Evolutionary conservation across 2,888 invertebrate species (phyloP).

Genomic region (Acholoe squamosa): DNA sequence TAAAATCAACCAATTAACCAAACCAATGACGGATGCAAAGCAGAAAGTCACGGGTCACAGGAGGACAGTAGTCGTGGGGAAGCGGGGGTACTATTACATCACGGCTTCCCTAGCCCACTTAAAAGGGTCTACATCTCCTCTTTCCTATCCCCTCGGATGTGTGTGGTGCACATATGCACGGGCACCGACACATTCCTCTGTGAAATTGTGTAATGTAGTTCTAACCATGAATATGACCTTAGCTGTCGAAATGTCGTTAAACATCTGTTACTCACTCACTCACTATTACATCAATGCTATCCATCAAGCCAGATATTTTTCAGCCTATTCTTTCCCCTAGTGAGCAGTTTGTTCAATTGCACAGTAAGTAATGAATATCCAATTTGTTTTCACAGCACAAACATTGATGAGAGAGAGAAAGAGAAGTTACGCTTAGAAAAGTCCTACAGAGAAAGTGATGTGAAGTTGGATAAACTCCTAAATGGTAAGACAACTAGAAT

Average conservation of each 20-base stretch:
- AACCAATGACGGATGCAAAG: not conserved
- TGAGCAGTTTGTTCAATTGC: not conserved
- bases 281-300: not conserved
- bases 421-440: conserved; percentile 94
- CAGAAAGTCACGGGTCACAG: not conserved
- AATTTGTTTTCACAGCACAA: conserved; percentile 64
- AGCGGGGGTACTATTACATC: not conserved
- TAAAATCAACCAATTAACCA: too few species aligned
- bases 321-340: not conserved
- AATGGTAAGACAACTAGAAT: conserved; percentile 84
- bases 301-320: not conserved
- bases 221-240: too few species aligned
- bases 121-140: too few species aligned
- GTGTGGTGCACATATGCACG: too few species aligned
- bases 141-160: too few species aligned
- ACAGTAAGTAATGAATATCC: not conserved
- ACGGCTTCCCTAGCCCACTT: too few species aligned
- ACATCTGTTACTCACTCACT: too few species aligned
- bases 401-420: conserved; percentile 68
- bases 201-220: too few species aligned
- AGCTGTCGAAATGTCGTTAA: too few species aligned
- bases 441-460: conserved; percentile 95
- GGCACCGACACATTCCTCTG: too few species aligned
- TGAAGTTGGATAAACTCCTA: conserved; percentile 93
- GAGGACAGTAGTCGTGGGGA: not conserved